These are phyloP conservation scores for Drosophila malerkotliana DNA, from an alignment of 1,140 invertebrate species.

Conservation along the genomic window DNA sequence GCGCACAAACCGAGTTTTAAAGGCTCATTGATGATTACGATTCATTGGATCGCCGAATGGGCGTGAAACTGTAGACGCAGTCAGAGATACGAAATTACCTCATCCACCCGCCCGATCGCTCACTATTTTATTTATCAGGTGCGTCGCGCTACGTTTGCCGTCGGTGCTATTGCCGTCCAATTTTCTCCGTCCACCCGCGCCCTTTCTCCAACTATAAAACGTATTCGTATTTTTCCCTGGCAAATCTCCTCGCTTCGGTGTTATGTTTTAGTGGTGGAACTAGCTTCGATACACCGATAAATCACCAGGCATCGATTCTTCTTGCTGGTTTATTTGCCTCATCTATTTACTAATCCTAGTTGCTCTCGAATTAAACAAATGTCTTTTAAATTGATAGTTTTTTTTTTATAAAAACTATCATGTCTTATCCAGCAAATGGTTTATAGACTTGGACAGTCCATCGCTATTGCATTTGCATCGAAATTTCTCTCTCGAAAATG, in stretches of 20 bases:
- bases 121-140: conserved; percentile 55
- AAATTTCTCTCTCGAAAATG: conserved; percentile 73
- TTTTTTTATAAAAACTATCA: too few relatives aligned
- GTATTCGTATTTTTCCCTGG: conserved; percentile 42
- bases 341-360: too few relatives aligned
- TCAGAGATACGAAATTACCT: conserved; percentile 72
- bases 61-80: conserved; percentile 74
- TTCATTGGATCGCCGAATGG: conserved; percentile 43
- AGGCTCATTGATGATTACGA: conserved; percentile 73
- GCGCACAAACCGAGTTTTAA: conserved; percentile 64
- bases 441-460: neutral
- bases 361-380: too few relatives aligned
- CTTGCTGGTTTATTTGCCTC: neutral
- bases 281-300: neutral
- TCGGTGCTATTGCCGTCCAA: conserved; percentile 34
- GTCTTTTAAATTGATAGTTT: too few relatives aligned
- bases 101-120: conserved; percentile 52
- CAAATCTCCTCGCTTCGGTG: conserved; percentile 32
- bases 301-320: neutral
- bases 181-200: conserved; percentile 31
- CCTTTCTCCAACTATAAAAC: conserved; percentile 54
- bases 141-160: conserved; percentile 24
- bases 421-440: neutral
- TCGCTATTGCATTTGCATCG: conserved; percentile 3
- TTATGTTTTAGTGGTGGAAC: neutral